Evolutionary conservation across 2,113 vertebrate genomes (phyloP), one percentile per base, ranked within the genome.

Genomic region (Pelusios castaneus): DNA sequence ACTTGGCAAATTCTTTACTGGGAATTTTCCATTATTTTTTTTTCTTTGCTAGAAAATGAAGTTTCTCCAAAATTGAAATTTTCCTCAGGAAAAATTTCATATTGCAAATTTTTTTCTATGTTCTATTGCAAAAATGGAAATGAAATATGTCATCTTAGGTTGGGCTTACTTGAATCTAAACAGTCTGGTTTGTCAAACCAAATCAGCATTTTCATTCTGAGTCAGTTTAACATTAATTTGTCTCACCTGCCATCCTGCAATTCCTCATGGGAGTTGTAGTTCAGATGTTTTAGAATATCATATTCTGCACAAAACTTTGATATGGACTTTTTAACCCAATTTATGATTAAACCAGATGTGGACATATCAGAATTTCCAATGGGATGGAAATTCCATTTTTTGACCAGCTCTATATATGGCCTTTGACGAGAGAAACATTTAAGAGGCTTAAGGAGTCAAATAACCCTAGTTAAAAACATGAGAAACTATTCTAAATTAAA

Each of bases 361-460:
- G 51, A 85, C 93, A 89, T 94, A 91, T 87, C 91, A 91, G 92
- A 85, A 95, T 85, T 96, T 94, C 43, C 85, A 90, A 6, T 73
- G 67, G 63, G 75, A 90, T 75, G 43, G 85, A 94, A 94, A 94
- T 73, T 60, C 52, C 52, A 85, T 67, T 29, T 13, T 84, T 97
- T 95, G 86, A 89, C 85, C 83, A 93, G 81, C n/a, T 73, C 67
- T 92, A 51, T 13, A 89, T 92, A 90, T 88, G 67, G 70, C 29
- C 45, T 89, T 75, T 95, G 85, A 11, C 94, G 51, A 91, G 3
- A 91, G 77, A 94, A 89, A 67, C 34, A 34, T 21, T 92, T 83
- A 95, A 94, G 87, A 93, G 45, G 58, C 92, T 97, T 95, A 81
- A 89, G 89, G 92, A 94, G 81, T 83, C 89, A 96, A 95, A 93